These are phyloP conservation scores for Conistra vaccinii DNA, from an alignment of 2,888 invertebrate genomes.

Conservation along the genomic window DNA sequence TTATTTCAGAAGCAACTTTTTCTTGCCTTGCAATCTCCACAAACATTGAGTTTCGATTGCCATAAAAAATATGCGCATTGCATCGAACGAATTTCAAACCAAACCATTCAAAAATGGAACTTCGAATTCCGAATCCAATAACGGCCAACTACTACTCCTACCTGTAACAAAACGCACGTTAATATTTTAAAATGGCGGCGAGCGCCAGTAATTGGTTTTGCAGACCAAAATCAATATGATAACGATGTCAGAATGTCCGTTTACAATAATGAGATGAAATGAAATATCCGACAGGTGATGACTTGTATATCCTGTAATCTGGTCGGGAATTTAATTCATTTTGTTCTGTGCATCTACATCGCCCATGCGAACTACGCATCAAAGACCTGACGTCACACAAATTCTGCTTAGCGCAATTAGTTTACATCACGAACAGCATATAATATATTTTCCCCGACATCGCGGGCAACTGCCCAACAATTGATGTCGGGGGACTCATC, in stretches of 20 bases:
- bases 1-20: neutral
- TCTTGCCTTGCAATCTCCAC: neutral
- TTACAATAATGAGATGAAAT: conserved; percentile 38
- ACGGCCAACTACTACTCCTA: conserved; percentile 9
- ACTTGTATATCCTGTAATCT: conserved; percentile 3
- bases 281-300: conserved; percentile 33
- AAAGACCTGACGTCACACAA: too few relatives aligned
- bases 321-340: conserved; percentile 9
- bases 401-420: too few relatives aligned
- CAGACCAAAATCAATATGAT: conserved; percentile 40
- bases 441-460: too few relatives aligned
- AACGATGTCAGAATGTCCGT: conserved; percentile 46
- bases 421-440: too few relatives aligned
- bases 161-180: conserved; percentile 19
- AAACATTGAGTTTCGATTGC: neutral
- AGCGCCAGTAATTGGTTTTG: conserved; percentile 40
- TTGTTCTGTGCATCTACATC: neutral
- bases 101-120: conserved; percentile 13
- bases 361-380: too few relatives aligned
- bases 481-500: too few relatives aligned
- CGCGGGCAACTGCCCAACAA: too few relatives aligned
- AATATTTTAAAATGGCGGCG: conserved; percentile 49
- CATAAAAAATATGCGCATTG: conserved; percentile 5
- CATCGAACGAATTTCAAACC: conserved; percentile 8
- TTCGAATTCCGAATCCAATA: conserved; percentile 18